phyloP scores from a whole-genome alignment of 2,797 vertebrate species.

The Pitangus sulphuratus region DNA sequence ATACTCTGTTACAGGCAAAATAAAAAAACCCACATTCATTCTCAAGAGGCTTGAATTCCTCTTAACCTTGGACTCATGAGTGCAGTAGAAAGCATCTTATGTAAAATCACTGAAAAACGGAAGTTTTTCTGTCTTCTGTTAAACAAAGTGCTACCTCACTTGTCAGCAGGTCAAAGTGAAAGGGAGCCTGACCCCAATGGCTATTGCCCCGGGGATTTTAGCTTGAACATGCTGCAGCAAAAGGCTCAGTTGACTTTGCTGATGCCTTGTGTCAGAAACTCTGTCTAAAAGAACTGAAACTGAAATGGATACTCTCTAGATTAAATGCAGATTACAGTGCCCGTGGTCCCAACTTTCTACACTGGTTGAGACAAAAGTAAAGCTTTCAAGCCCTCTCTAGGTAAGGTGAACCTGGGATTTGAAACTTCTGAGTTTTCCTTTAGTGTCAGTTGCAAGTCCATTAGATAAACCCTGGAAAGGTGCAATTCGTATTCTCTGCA shows the following conservation, averaged over 20 bases:
- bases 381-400: not conserved
- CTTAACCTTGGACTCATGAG: not conserved
- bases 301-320: not conserved
- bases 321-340: not conserved
- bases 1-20: not conserved
- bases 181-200: not conserved
- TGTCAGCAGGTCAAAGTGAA: not conserved
- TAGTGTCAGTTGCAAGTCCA: not conserved
- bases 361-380: not conserved
- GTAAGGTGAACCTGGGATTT: not conserved
- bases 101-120: not conserved
- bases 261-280: not conserved
- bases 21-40: not conserved
- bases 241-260: not conserved
- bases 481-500: not conserved
- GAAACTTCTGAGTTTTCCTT: not conserved
- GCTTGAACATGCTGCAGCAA: not conserved
- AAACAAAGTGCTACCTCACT: not conserved
- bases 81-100: not conserved
- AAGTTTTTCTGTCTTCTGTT: not conserved
- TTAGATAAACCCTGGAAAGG: not conserved
- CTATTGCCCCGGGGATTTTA: not conserved
- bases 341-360: not conserved
- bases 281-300: not conserved
- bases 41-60: conserved; percentile 2